These are phyloP conservation scores for Coptodon rendalli DNA, from an alignment of 2,113 vertebrate genomes.

Conservation along the genomic window DNA sequence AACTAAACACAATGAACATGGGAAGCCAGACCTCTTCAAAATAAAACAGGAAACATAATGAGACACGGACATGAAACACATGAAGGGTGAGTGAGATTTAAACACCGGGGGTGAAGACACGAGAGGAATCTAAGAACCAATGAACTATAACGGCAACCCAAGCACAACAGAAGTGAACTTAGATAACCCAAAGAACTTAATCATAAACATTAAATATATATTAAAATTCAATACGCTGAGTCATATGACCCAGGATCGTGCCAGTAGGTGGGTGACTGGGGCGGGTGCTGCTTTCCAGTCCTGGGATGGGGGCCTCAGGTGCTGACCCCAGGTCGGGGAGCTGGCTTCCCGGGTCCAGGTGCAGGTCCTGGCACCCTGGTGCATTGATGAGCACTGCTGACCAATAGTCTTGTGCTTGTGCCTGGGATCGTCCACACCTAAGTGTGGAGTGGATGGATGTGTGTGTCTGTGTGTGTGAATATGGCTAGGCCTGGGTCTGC, in stretches of 20 bases:
- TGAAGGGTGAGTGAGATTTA: fast-evolving
- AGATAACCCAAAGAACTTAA: background rate
- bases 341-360: background rate
- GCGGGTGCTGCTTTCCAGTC: background rate
- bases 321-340: background rate
- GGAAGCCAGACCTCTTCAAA: background rate
- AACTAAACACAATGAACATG: background rate
- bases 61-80: background rate
- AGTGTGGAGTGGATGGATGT: background rate
- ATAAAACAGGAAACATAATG: background rate
- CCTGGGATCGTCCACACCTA: background rate
- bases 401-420: background rate
- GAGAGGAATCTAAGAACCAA: no score
- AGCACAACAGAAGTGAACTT: background rate
- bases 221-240: background rate
- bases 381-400: background rate
- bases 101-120: background rate
- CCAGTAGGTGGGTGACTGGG: background rate
- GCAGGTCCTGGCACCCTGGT: background rate
- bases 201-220: background rate
- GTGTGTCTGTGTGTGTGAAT: background rate
- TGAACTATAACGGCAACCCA: background rate
- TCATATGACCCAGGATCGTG: background rate
- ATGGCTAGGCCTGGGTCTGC: background rate
- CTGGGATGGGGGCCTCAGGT: background rate